Evolutionary conservation across 1,140 invertebrate species (phyloP).

Genomic region (Patella vulgata): DNA sequence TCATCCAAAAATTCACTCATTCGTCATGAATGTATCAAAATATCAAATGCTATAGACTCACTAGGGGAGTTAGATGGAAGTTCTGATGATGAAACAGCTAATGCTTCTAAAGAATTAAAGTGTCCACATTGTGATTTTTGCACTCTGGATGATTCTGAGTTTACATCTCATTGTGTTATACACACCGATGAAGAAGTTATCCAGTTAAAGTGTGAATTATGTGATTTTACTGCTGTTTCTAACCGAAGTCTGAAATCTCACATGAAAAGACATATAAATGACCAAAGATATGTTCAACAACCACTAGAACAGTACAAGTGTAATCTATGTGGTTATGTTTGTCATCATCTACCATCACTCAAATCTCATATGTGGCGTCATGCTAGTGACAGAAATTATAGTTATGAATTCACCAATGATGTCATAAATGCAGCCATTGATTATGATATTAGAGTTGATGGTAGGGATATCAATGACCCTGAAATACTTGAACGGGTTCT

Average conservation of each 20-base stretch:
- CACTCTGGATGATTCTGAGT: constrained; percentile 19
- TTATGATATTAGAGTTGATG: constrained; percentile 55
- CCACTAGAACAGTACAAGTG: constrained; percentile 67
- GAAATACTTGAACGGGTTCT: constrained; percentile 43
- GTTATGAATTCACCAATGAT: constrained; percentile 63
- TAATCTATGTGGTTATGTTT: constrained; percentile 66
- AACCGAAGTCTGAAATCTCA: constrained; percentile 64
- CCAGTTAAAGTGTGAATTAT: constrained; percentile 58
- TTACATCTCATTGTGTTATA: constrained; percentile 37
- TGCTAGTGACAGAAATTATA: constrained; percentile 62
- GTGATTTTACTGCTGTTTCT: constrained; percentile 62
- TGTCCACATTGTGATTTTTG: constrained; percentile 30
- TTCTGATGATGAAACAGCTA: neutral
- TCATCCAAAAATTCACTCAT: constrained; percentile 43
- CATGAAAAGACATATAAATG: constrained; percentile 65
- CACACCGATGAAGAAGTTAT: constrained; percentile 47
- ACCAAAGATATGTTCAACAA: constrained; percentile 64
- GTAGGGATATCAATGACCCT: constrained; percentile 38
- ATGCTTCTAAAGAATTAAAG: neutral
- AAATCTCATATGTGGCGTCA: constrained; percentile 68
- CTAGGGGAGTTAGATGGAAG: constrained; percentile 19
- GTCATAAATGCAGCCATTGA: constrained; percentile 66
- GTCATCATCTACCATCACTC: constrained; percentile 65
- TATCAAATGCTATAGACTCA: constrained; percentile 28
- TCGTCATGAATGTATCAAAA: constrained; percentile 32